Percentiles rank a stretch among this genome's conserved stretches.
Evolutionary conservation across 2,797 vertebrate genomes (phyloP).

Genomic region (Gymnothorax reevesii): DNA sequence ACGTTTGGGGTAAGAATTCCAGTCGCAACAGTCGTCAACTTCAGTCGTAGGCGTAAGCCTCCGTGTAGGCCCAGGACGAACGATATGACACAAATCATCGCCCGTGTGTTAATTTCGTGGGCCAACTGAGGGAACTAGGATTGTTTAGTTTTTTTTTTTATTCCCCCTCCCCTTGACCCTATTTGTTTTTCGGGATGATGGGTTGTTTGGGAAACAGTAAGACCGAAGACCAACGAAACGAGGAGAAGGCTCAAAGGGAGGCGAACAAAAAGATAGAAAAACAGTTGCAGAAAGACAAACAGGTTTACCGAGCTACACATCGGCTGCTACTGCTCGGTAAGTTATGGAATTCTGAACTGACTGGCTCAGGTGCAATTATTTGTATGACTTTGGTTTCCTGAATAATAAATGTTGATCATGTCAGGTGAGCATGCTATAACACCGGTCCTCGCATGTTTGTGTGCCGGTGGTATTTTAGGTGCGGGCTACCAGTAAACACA

Average conservation of each 20-base stretch:
- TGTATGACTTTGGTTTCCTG: not conserved
- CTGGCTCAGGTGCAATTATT: slow-evolving; percentile 3
- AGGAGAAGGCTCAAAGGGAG: slow-evolving; percentile 93
- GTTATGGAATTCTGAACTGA: slow-evolving; percentile 40
- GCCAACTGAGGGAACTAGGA: slow-evolving; percentile 62
- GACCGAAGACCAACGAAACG: slow-evolving; percentile 96
- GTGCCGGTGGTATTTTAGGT: slow-evolving; percentile 2
- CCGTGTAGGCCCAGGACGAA: slow-evolving; percentile 15
- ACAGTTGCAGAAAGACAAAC: slow-evolving; percentile 96
- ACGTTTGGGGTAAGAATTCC: slow-evolving; percentile 14
- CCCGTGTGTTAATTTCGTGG: slow-evolving; percentile 55
- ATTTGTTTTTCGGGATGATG: slow-evolving; percentile 79
- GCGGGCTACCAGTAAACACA: not conserved
- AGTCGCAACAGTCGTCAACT: not conserved
- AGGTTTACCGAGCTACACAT: slow-evolving; percentile 93
- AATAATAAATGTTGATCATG: not conserved
- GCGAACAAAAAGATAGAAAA: slow-evolving; percentile 97
- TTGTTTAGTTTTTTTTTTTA: slow-evolving; percentile 62
- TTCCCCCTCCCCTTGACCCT: slow-evolving; percentile 66
- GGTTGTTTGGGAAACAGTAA: slow-evolving; percentile 95
- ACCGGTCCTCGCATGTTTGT: slow-evolving; percentile 9
- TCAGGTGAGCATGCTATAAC: not conserved
- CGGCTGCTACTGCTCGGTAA: slow-evolving; percentile 90
- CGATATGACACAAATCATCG: slow-evolving; percentile 38
- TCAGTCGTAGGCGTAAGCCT: not conserved